Evolutionary conservation across 2,888 invertebrate genomes (phyloP), one percentile per base, ranked within the genome.

Genomic region (Nematopogon swammerdamellus): DNA sequence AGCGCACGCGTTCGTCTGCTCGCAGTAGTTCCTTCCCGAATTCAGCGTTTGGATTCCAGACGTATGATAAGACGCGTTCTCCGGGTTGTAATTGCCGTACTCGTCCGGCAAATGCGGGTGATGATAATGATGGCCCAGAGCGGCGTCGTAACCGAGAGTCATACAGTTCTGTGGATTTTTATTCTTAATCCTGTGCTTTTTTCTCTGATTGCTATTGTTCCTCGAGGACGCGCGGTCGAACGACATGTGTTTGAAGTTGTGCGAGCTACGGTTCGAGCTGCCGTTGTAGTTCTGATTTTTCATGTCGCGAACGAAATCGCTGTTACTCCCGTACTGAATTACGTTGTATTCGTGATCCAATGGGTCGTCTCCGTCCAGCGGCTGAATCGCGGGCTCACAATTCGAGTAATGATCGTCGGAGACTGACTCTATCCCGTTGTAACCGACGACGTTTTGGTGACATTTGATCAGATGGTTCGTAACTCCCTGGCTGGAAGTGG

Each of bases 81-180:
- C 85, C 1, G 76, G 64, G 47, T 74, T 77, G 46, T 72, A 80
- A 51, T 74, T 77, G 19, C 72, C 76, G 51, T 76, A 80, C 54
- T 74, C 74, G 51, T 80, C 80, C 19, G 75, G 76, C 58, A 80
- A 59, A 58, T 81, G 83, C 1, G 82, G 82, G 56, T 79, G 80
- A 48, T 80, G 80, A 59, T 80, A 80, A 50, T 80, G 80, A 46
- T 80, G 80, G 1, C 70, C 70, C 60, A 76, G 67, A 0, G 80
- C 63, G 0, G 79, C 67, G 54, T 84, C 84, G 63, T 84, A 84
- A 2, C 83, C 80, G 68, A 84, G 83, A 53, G 73, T 84, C 84
- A 64, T 84, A 66, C 66, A 84, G 59, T 73, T 85, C 65, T 75
- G 84, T 56, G 75, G 68, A 56, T 75, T 79, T 55, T 80, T 80